Evolutionary conservation across 2,113 vertebrate genomes (phyloP).

Genomic region (Cephalopholis sonnerati): DNA sequence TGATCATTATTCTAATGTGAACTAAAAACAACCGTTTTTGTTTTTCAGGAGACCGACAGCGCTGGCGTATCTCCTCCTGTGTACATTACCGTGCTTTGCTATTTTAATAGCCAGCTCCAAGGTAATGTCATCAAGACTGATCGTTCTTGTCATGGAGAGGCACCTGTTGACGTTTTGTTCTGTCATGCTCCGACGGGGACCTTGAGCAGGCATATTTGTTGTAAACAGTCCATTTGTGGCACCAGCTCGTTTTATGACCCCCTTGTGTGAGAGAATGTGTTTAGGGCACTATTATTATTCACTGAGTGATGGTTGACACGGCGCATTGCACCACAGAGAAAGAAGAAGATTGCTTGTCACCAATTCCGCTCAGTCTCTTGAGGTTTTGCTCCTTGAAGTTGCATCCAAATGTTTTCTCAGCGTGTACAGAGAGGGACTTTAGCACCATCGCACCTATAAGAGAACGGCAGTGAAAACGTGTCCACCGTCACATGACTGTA

Average conservation of each 20-base stretch:
- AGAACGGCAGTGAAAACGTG: neutral
- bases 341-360: slow-evolving; percentile 17
- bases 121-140: slow-evolving; percentile 77
- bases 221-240: slow-evolving; percentile 54
- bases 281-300: slow-evolving; percentile 42
- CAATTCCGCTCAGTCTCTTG: neutral
- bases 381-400: neutral
- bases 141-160: slow-evolving; percentile 23
- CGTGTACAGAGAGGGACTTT: slow-evolving; percentile 48
- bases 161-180: slow-evolving; percentile 52
- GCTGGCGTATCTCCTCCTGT: slow-evolving; percentile 82
- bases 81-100: slow-evolving; percentile 87
- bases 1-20: slow-evolving; percentile 8
- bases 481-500: slow-evolving; percentile 57
- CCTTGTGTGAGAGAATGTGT: slow-evolving; percentile 22
- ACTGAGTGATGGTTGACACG: slow-evolving; percentile 30
- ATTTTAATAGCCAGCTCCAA: slow-evolving; percentile 85
- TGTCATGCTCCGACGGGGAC: slow-evolving; percentile 50
- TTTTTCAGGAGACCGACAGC: slow-evolving; percentile 86
- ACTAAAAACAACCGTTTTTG: slow-evolving; percentile 10
- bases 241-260: slow-evolving; percentile 16
- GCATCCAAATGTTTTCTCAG: neutral
- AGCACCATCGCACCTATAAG: slow-evolving; percentile 6
- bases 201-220: slow-evolving; percentile 51
- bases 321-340: slow-evolving; percentile 31